phyloP scores from a whole-genome alignment of 1,140 invertebrate genomes.

The Condylostylus longicornis region DNA sequence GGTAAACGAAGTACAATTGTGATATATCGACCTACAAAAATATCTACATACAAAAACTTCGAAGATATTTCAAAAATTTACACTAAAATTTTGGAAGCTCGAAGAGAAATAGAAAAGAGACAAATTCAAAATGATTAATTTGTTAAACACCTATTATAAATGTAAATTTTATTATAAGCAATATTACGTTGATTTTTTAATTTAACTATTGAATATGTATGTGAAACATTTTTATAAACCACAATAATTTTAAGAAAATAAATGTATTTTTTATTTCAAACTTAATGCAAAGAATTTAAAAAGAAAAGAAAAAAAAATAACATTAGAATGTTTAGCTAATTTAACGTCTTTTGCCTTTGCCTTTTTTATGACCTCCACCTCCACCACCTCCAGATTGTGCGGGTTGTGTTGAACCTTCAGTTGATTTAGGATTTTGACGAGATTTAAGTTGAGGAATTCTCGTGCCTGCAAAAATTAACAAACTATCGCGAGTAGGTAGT shows the following conservation, averaged over 20 bases:
- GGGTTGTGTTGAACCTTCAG: slow-evolving; percentile 7
- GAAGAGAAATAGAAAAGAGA: too few relatives aligned
- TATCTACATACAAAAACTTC: too few relatives aligned
- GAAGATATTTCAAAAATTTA: too few relatives aligned
- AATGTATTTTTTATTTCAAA: neutral
- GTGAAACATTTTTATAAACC: too few relatives aligned
- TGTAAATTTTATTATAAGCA: too few relatives aligned
- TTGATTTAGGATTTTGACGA: slow-evolving; percentile 36
- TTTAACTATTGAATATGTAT: too few relatives aligned
- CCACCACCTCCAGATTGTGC: slow-evolving; percentile 10
- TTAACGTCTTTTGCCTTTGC: slow-evolving; percentile 28
- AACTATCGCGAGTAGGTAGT: slow-evolving; percentile 59
- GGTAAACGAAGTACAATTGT: too few relatives aligned
- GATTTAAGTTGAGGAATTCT: slow-evolving; percentile 89
- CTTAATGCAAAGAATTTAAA: neutral
- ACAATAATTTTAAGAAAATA: neutral
- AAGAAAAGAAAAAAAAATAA: neutral
- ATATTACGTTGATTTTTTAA: too few relatives aligned
- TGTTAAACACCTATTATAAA: too few relatives aligned
- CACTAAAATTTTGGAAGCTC: too few relatives aligned
- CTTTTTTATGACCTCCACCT: slow-evolving; percentile 22
- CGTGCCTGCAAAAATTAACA: slow-evolving; percentile 61
- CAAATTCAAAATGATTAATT: too few relatives aligned
- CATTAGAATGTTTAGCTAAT: neutral
- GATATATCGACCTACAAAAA: too few relatives aligned